Evolutionary conservation across 2,888 invertebrate species (phyloP).

Genomic region (Drosophila melanosoma): DNA sequence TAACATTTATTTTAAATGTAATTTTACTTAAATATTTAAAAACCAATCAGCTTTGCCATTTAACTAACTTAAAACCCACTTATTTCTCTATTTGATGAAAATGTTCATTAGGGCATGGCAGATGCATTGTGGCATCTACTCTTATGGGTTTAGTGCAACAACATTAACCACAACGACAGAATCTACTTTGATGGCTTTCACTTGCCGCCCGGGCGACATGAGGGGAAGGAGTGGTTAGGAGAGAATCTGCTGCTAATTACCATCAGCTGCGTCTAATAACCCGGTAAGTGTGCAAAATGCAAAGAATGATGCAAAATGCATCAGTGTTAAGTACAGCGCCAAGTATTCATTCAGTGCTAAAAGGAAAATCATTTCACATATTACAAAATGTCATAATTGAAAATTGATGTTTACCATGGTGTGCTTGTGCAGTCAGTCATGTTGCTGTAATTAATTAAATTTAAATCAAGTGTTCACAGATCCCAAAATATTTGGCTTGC

Average conservation of each 20-base stretch:
- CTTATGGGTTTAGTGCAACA: constrained; percentile 7
- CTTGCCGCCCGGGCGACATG: constrained; percentile 1
- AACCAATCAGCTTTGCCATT: background rate
- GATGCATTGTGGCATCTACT: constrained; percentile 34
- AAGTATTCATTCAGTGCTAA: background rate
- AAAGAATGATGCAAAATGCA: constrained; percentile 16
- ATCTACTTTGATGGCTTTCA: constrained; percentile 57
- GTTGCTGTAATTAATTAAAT: constrained; percentile 43
- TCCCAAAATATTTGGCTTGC: constrained; percentile 37
- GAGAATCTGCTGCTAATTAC: constrained; percentile 68
- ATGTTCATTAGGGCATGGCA: constrained; percentile 42
- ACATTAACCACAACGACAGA: constrained; percentile 14
- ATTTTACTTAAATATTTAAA: background rate
- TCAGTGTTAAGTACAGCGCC: background rate
- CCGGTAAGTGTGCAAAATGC: constrained; percentile 28
- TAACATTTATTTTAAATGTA: background rate
- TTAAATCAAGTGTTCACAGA: constrained; percentile 28
- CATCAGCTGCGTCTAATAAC: constrained; percentile 58
- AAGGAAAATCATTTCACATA: background rate
- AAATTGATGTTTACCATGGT: constrained; percentile 3
- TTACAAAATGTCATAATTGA: background rate
- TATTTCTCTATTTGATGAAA: constrained; percentile 11
- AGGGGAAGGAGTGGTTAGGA: no score
- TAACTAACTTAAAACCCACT: constrained; percentile 3
- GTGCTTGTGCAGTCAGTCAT: background rate